Evolutionary conservation across 2,113 vertebrate genomes (phyloP), one percentile per base, ranked within the genome.

Genomic region (Pelobates fuscus): DNA sequence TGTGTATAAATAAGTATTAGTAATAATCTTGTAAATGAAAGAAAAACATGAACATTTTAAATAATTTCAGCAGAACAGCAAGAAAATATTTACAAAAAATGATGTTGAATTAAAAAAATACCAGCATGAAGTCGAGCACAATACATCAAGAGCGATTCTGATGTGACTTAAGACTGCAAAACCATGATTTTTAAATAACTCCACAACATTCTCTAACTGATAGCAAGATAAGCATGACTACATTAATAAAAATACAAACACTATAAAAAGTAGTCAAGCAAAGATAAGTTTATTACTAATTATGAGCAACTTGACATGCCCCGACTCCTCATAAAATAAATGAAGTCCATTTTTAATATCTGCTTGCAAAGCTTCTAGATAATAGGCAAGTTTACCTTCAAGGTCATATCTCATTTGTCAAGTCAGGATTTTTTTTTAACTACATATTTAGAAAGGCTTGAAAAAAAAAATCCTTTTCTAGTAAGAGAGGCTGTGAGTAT

Each of bases 341-440:
- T 84, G 71, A 81, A 84, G 86, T 86, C 87, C 86, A 83, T 88
- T 93, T 91, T 91, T 88, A 92, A 89, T 86, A 84, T 86, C 85
- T 88, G 88, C 87, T 87, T 81, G 79, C 73, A 21, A 72, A 79
- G 85, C 78, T 91, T 88, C 80, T 80, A 87, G 91, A 88, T 89
- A 93, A 88, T 78, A 83, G 86, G 84, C 78, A 79, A 80, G 84
- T 85, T 87, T 86, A 82, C 87, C 44, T 86, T 89, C 88, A 88
- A 93, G 92, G 91, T 91, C 83, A 79, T 72, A 83, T 84, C 86
- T 91, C 77, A 85, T 91, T 90, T 85, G 88, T 92, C 89, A 93
- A 72, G 68, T 80, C 67, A 69, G 82, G 85, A 75, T 78, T 49
- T 49, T 49, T 49, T 49, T 90, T 88, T 80, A 85, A 86, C 72